Evolutionary conservation across 2,888 invertebrate genomes (phyloP).

Genomic region (Drosophila imparisetae): DNA sequence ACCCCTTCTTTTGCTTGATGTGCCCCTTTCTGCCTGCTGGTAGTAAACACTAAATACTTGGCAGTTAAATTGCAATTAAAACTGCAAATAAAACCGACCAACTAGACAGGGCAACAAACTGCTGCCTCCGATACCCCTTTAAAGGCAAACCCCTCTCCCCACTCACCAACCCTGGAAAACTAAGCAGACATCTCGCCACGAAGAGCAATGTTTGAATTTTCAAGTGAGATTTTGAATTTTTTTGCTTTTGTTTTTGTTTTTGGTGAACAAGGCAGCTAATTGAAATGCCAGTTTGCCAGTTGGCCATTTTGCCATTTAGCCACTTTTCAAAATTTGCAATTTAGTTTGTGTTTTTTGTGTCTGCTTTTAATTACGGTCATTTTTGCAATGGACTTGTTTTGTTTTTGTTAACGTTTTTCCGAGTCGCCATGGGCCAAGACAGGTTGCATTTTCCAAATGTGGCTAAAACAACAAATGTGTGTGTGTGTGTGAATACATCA

Average conservation of each 20-base stretch:
- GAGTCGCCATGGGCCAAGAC: slow-evolving; percentile 76
- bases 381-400: slow-evolving; percentile 64
- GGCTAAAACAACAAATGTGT: slow-evolving; percentile 38
- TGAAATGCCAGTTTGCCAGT: slow-evolving; percentile 74
- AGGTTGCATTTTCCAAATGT: slow-evolving; percentile 71
- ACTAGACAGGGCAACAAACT: slow-evolving; percentile 40
- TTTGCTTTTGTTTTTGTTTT: slow-evolving; percentile 38
- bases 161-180: slow-evolving; percentile 25
- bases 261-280: slow-evolving; percentile 67
- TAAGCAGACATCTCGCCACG: slow-evolving; percentile 51
- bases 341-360: slow-evolving; percentile 16
- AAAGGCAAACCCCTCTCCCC: slow-evolving; percentile 7
- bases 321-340: slow-evolving; percentile 27
- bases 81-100: slow-evolving; percentile 30
- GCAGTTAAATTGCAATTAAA: slow-evolving; percentile 62
- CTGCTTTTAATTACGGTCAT: slow-evolving; percentile 69
- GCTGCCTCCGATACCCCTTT: not conserved
- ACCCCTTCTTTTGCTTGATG: not conserved
- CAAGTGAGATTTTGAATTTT: slow-evolving; percentile 43
- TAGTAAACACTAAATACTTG: slow-evolving; percentile 44
- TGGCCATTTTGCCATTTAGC: slow-evolving; percentile 32
- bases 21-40: slow-evolving; percentile 10
- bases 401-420: slow-evolving; percentile 53
- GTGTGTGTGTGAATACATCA: slow-evolving; percentile 16
- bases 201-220: slow-evolving; percentile 38